Evolutionary conservation across 2,888 invertebrate species (phyloP), one percentile per base, ranked within the genome.

Genomic region (Lasioglossum calceatum): DNA sequence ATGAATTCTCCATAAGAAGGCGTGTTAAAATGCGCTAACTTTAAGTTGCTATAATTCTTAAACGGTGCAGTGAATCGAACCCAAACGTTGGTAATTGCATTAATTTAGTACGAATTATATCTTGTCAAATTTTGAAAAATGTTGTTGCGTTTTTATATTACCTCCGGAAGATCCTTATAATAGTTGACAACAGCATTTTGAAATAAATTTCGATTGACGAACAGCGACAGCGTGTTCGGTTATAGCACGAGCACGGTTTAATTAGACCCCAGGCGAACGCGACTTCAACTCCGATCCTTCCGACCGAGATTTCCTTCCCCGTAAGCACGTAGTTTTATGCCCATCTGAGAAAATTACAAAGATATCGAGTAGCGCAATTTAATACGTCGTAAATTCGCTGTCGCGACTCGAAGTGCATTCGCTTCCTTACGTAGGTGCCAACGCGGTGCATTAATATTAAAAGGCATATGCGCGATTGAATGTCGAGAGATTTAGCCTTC

Each of bases 301-400:
- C 75, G 8, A 39, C 36, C 50, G 32, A 10, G 50, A 39, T 73
- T 70, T 77, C 42, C 14, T n/a, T 39, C 61, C 47, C 36, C 71
- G 79, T 85, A 85, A 85, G 79, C 84, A 85, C 71, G 72, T 39
- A 84, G 85, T 84, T 85, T 85, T 85, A 85, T 84, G 72, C 80
- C 85, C 79, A 72, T 84, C 76, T 50, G 71, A 77, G 85, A 80
- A 85, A 85, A 85, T 85, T 85, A 85, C 85, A 85, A 84, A 84
- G 85, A 81, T 85, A 85, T 81, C 85, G 81, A 85, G 81, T 86
- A 86, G 86, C 86, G 85, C 64, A 85, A 86, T 86, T 86, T 85
- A 86, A 86, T 86, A 85, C 81, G 81, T 82, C 86, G 86, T 86
- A 86, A 81, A 85, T 81, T 77, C 81, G 71, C 74, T 74, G 74